A percentile compares a stretch with the other conserved stretches of the same genome.
These are phyloP conservation scores for Halictus quadricinctus DNA, from an alignment of 2,888 invertebrate species.

Conservation along the genomic window DNA sequence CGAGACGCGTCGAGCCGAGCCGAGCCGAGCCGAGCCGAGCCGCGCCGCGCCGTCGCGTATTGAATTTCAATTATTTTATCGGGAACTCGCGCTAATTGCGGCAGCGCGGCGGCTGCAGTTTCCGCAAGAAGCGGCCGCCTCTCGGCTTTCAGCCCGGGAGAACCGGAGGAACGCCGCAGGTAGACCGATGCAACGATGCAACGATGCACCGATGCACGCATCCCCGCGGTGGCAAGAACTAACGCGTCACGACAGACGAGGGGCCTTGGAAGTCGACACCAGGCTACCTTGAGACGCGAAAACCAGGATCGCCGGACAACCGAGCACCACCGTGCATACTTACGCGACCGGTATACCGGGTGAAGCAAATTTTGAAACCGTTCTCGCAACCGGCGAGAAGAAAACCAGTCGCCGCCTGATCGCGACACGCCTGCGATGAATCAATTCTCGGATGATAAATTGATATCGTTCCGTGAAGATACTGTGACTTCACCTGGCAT, in stretches of 20 bases:
- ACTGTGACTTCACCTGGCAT: neutral
- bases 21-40: slow-evolving; percentile 12
- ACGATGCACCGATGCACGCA: slow-evolving; percentile 27
- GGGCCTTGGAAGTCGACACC: slow-evolving; percentile 68
- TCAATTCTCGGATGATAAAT: slow-evolving; percentile 24
- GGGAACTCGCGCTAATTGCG: slow-evolving; percentile 71
- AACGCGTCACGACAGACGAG: slow-evolving; percentile 60
- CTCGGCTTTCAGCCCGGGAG: slow-evolving; percentile 49
- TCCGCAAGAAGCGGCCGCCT: slow-evolving; percentile 64
- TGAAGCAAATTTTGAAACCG: slow-evolving; percentile 13
- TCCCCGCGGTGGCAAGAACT: slow-evolving; percentile 60
- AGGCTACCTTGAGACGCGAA: slow-evolving; percentile 67
- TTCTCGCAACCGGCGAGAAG: neutral
- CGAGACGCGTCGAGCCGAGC: neutral
- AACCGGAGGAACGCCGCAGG: slow-evolving; percentile 44
- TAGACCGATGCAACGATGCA: slow-evolving; percentile 32
- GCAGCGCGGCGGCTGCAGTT: slow-evolving; percentile 48
- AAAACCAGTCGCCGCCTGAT: neutral
- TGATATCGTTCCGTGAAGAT: neutral
- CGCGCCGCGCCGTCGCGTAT: slow-evolving; percentile 60
- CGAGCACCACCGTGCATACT: slow-evolving; percentile 33
- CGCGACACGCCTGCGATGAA: slow-evolving; percentile 2
- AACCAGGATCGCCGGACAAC: slow-evolving; percentile 54
- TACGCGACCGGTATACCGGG: slow-evolving; percentile 32
- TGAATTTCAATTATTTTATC: slow-evolving; percentile 79